phyloP scores from a whole-genome alignment of 2,888 invertebrate genomes.

The Labia minor region DNA sequence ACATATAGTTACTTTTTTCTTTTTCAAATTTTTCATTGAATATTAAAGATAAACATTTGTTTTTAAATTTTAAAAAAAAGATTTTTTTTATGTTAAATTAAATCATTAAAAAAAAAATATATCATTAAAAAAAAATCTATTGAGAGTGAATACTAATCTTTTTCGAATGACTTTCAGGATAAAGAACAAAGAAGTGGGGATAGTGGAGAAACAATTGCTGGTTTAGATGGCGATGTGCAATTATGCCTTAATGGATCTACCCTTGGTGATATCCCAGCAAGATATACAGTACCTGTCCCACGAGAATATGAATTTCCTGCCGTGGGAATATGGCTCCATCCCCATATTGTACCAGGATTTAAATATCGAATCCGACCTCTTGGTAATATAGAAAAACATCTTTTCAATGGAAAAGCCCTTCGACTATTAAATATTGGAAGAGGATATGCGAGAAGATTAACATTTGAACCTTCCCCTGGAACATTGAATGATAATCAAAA shows the following conservation, averaged over 20 bases:
- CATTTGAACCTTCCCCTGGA: constrained; percentile 53
- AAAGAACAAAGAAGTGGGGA: neutral
- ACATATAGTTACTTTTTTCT: too few species aligned
- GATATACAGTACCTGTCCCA: constrained; percentile 49
- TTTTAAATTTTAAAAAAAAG: too few species aligned
- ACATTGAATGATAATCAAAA: constrained; percentile 55
- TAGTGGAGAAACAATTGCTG: neutral
- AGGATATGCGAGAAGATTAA: constrained; percentile 61
- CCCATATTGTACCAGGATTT: constrained; percentile 60
- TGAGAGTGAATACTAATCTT: too few species aligned
- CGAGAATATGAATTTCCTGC: constrained; percentile 55
- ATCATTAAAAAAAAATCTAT: too few species aligned
- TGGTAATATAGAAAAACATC: constrained; percentile 28
- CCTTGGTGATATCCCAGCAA: constrained; percentile 54
- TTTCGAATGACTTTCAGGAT: neutral
- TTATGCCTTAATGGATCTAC: constrained; percentile 45
- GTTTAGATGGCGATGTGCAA: constrained; percentile 17
- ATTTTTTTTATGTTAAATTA: too few species aligned
- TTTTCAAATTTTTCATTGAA: too few species aligned
- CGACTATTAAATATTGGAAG: constrained; percentile 57
- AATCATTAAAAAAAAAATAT: too few species aligned
- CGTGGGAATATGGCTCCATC: constrained; percentile 61
- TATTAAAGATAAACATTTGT: too few species aligned
- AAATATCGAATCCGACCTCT: constrained; percentile 59
- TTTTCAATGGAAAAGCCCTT: constrained; percentile 56